Evolutionary conservation across 1,140 invertebrate genomes (phyloP).

Genomic region (Micrasema minimum): DNA sequence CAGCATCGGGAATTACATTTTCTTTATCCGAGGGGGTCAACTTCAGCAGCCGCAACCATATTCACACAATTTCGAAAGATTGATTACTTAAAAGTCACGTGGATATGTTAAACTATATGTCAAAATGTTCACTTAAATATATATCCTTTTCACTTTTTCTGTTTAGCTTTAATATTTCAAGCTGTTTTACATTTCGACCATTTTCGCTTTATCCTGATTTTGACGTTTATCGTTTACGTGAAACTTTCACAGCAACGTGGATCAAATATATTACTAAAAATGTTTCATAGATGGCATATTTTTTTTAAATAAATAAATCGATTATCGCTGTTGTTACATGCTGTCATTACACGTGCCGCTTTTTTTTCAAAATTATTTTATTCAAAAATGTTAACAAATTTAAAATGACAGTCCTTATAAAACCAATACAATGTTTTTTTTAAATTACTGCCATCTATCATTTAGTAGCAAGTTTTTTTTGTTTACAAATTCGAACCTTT

Average conservation of each 20-base stretch:
- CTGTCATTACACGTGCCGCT: no score
- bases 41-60: constrained; percentile 36
- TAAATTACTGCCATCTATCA: no score
- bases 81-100: not conserved
- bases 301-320: no score
- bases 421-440: no score
- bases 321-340: no score
- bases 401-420: no score
- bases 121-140: not conserved
- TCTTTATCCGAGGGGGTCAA: constrained; percentile 28
- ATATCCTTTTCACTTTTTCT: not conserved
- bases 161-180: constrained; percentile 4
- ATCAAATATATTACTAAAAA: constrained; percentile 7
- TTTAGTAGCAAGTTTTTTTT: no score
- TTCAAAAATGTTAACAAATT: no score
- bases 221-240: constrained; percentile 32
- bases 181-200: constrained; percentile 16
- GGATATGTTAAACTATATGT: constrained; percentile 3
- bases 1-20: constrained; percentile 23
- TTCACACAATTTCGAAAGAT: constrained; percentile 1
- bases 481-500: no score
- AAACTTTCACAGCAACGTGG: constrained; percentile 23
- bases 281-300: constrained; percentile 14
- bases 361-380: no score
- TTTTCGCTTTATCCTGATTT: not conserved